A percentile compares a stretch with the other conserved stretches of the same genome.
phyloP scores from a whole-genome alignment of 2,888 invertebrate species.

The Halictus quadricinctus region DNA sequence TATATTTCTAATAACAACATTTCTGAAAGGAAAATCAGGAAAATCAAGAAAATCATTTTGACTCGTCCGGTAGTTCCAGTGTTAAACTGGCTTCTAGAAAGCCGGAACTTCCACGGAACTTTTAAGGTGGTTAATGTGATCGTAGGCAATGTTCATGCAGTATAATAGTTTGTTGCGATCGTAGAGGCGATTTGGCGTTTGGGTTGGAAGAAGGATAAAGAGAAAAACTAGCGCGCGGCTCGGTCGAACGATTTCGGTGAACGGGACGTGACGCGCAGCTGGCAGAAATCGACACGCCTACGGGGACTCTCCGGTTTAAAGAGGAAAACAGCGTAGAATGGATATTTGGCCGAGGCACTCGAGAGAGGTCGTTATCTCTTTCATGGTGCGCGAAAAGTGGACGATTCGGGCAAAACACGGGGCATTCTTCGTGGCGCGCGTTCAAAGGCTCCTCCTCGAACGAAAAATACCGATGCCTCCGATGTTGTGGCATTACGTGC shows the following conservation, averaged over 20 bases:
- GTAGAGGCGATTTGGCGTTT: background rate
- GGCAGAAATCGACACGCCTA: slow-evolving; percentile 67
- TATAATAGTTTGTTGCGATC: background rate
- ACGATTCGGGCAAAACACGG: slow-evolving; percentile 76
- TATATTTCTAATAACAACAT: too few species aligned
- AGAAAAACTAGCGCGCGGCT: slow-evolving; percentile 13
- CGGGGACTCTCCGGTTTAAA: slow-evolving; percentile 50
- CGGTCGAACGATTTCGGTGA: slow-evolving; percentile 50
- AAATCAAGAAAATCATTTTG: too few species aligned
- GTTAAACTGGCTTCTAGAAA: too few species aligned
- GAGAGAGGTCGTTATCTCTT: slow-evolving; percentile 75
- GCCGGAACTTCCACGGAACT: too few species aligned
- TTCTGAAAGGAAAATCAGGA: too few species aligned
- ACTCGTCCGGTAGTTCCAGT: too few species aligned
- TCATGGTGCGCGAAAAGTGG: slow-evolving; percentile 49
- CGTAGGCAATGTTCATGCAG: background rate
- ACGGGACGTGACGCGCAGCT: slow-evolving; percentile 56
- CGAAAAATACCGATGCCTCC: slow-evolving; percentile 64
- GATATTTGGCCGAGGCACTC: slow-evolving; percentile 59
- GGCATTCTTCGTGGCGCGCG: slow-evolving; percentile 70
- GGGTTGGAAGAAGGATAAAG: background rate
- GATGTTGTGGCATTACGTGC: slow-evolving; percentile 73
- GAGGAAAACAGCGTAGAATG: slow-evolving; percentile 49
- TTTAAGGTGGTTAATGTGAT: too few species aligned
- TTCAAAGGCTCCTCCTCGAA: slow-evolving; percentile 29